Evolutionary conservation across 2,113 vertebrate species (phyloP), one percentile per base, ranked within the genome.

Genomic region (Hemiprocne comata): DNA sequence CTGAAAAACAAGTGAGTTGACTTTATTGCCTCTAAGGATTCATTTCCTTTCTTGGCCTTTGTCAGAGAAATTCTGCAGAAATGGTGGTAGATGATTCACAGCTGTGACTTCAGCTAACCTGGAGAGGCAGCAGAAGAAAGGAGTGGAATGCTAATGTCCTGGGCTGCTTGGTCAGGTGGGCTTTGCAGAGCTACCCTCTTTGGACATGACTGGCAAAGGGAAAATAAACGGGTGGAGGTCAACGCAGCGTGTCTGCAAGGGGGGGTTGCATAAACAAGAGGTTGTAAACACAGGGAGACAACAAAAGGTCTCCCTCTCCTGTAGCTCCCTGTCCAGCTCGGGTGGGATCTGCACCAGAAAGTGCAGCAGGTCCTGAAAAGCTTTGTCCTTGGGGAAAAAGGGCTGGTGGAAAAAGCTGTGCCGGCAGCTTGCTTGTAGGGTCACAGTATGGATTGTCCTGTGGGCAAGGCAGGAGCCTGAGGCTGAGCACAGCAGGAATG

Each of bases 131-230:
- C n/a, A 78, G 70, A 36, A 69, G 57, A 72, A 83, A 71, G n/a
- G 77, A 78, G 36, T 13, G 44, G 70, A 77, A 40, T 50, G 13
- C 14, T 54, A 9, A 0, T 7, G 28, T 58, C 10, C n/a, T 13
- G 80, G 16, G 36, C 73, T 84, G 70, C 73, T 87, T 6, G 5
- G 69, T 58, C 46, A 36, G 31, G 31, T 28, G 19, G 51, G 57
- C 70, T 84, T 69, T 89, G 33, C 72, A 80, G 8, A 73, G 18
- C 67, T 15, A 54, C 38, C 38, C 33, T 55, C 29, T 60, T 23
- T 25, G 2, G 5, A 4, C 24, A 24, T 4, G 8, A 4, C 21
- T 1, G 1, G 16, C 0, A 4, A 77, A 53, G 75, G 69, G 69
- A 86, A 70, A 70, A 89, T 40, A 88, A 93, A 48, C 18, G 70